phyloP scores from a whole-genome alignment of 1,140 invertebrate species.

The Asobara japonica region DNA sequence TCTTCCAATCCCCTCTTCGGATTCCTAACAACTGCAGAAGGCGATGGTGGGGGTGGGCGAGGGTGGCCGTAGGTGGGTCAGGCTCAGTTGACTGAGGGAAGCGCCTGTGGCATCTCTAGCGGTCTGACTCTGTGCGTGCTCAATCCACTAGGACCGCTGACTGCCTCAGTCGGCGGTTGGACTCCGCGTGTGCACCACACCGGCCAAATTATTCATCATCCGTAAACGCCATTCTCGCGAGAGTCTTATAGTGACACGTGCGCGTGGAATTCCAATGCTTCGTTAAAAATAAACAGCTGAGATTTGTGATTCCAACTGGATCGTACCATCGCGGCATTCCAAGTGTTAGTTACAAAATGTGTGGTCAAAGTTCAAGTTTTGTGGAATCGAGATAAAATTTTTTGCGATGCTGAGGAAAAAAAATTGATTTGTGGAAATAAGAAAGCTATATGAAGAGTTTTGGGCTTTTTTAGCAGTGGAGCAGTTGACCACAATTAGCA shows the following conservation, averaged over 20 bases:
- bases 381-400: too few relatives aligned
- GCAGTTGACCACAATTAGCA: too few relatives aligned
- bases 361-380: too few relatives aligned
- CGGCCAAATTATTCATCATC: not conserved
- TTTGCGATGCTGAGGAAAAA: too few relatives aligned
- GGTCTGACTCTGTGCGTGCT: conserved; percentile 7
- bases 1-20: not conserved
- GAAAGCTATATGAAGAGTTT: too few relatives aligned
- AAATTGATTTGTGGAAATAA: too few relatives aligned
- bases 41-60: not conserved
- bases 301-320: not conserved
- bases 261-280: not conserved
- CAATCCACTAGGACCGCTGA: not conserved
- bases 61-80: not conserved
- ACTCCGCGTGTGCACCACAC: conserved; percentile 15
- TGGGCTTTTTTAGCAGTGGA: too few relatives aligned
- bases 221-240: conserved; percentile 48
- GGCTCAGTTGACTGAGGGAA: not conserved
- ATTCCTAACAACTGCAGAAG: not conserved
- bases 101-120: not conserved
- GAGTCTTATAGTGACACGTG: conserved; percentile 37
- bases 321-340: not conserved
- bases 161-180: conserved; percentile 13
- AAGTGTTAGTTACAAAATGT: too few relatives aligned
- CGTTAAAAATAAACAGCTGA: conserved; percentile 11